These are phyloP conservation scores for Phyllotis vaccarum DNA, from an alignment of 2,797 vertebrate genomes.

Conservation along the genomic window DNA sequence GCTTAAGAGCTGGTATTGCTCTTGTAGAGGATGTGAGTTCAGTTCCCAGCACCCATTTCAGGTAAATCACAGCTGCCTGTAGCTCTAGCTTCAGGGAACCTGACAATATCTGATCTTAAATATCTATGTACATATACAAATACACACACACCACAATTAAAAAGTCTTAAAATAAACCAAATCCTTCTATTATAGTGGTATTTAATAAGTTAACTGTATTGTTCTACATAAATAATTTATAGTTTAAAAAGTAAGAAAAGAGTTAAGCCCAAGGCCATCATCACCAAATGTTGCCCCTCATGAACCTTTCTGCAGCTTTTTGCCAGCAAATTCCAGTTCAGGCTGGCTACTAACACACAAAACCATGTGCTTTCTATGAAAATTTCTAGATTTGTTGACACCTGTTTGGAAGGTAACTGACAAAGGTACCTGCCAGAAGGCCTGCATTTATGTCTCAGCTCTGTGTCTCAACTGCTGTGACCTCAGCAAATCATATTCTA, in stretches of 20 bases:
- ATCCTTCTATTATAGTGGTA: not conserved
- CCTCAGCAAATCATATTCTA: not conserved
- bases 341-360: not conserved
- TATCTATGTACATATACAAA: not conserved
- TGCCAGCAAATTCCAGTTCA: not conserved
- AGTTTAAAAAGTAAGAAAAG: not conserved
- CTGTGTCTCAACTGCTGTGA: not conserved
- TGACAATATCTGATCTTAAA: not conserved
- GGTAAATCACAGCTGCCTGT: not conserved
- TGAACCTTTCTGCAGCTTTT: not conserved
- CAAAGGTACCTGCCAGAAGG: not conserved
- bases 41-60: not conserved
- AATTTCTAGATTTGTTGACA: not conserved
- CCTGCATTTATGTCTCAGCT: not conserved
- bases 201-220: not conserved
- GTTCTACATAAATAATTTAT: not conserved
- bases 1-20: not conserved
- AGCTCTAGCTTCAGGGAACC: not conserved
- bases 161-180: not conserved
- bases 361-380: not conserved
- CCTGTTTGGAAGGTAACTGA: not conserved
- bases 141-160: not conserved
- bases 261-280: not conserved
- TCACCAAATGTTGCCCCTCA: not conserved
- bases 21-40: not conserved